Conservation (phyloP, 2,797 vertebrate species). For the Malurus splendens region DNA sequence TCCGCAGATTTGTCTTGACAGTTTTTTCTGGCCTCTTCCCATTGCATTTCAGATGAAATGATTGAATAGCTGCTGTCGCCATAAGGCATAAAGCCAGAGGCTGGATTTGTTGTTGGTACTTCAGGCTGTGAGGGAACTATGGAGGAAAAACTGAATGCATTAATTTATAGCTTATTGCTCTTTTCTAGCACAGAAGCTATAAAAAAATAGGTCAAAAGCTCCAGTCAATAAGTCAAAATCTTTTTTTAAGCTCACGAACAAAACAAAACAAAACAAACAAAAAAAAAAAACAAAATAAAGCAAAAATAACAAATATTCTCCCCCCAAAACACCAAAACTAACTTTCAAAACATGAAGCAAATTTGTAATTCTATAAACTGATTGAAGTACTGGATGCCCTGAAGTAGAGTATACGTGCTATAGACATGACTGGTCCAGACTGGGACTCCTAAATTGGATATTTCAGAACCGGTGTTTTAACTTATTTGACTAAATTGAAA, state of each 20-base stretch:
- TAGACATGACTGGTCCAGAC: background rate
- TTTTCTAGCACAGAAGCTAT: background rate
- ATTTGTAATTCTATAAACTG: background rate
- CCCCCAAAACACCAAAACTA: background rate
- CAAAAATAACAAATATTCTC: too few species aligned
- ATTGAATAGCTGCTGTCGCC: conserved; percentile 81
- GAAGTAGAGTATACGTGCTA: background rate
- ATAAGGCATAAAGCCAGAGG: conserved; percentile 64
- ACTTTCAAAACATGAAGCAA: background rate
- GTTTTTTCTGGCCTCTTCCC: conserved; percentile 84
- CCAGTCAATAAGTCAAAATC: background rate
- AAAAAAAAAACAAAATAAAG: background rate
- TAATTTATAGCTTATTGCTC: background rate
- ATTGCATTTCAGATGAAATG: conserved; percentile 77
- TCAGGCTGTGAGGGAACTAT: conserved; percentile 57
- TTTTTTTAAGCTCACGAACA: background rate
- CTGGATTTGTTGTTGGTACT: conserved; percentile 64
- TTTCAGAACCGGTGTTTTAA: background rate
- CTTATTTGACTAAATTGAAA: background rate
- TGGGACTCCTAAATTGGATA: background rate
- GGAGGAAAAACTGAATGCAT: background rate
- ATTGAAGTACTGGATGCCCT: background rate
- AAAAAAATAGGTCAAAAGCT: background rate
- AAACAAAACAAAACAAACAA: background rate
- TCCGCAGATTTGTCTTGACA: conserved; percentile 82